Evolutionary conservation across 37 sponge, comb jelly and placozoan genomes (phyloP).

Genomic region (Spongilla lacustris): DNA sequence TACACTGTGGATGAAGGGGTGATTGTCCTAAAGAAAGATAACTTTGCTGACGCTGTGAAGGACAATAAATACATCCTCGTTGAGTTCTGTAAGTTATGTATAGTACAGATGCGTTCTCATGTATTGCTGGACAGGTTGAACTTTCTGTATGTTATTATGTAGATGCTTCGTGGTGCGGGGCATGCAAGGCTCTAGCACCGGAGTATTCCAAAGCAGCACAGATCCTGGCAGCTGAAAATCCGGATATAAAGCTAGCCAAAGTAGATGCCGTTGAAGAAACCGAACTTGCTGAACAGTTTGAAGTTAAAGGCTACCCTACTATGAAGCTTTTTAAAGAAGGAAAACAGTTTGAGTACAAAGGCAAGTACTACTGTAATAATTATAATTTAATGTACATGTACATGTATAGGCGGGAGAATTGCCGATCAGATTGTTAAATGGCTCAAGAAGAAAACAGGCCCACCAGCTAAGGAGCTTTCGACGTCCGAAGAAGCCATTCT

Average conservation of each 20-base stretch:
- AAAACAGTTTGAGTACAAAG: slow-evolving; percentile 61
- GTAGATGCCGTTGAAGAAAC: slow-evolving; percentile 89
- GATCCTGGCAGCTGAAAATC: slow-evolving; percentile 79
- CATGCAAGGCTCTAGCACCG: slow-evolving; percentile 96
- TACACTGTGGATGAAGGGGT: slow-evolving; percentile 84
- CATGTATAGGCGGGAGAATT: slow-evolving; percentile 73
- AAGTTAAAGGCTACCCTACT: slow-evolving; percentile 94
- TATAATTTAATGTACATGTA: not conserved
- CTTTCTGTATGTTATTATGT: not conserved
- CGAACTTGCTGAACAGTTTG: slow-evolving; percentile 69
- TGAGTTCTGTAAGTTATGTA: slow-evolving; percentile 92
- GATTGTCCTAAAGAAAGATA: slow-evolving; percentile 82
- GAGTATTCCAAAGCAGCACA: slow-evolving; percentile 94
- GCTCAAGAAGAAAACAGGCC: slow-evolving; percentile 94
- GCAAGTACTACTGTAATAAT: too few species aligned
- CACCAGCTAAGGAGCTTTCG: slow-evolving; percentile 69
- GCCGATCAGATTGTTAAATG: slow-evolving; percentile 90
- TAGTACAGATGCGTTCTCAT: not conserved
- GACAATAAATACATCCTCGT: slow-evolving; percentile 76
- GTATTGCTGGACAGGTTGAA: too few species aligned
- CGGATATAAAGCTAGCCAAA: slow-evolving; percentile 87
- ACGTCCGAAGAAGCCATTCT: slow-evolving; percentile 58
- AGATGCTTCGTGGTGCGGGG: slow-evolving; percentile 99
- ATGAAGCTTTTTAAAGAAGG: slow-evolving; percentile 89
- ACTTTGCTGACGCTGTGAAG: slow-evolving; percentile 79